Evolutionary conservation across 2,113 vertebrate species (phyloP).

Genomic region (Oncorhynchus masou): DNA sequence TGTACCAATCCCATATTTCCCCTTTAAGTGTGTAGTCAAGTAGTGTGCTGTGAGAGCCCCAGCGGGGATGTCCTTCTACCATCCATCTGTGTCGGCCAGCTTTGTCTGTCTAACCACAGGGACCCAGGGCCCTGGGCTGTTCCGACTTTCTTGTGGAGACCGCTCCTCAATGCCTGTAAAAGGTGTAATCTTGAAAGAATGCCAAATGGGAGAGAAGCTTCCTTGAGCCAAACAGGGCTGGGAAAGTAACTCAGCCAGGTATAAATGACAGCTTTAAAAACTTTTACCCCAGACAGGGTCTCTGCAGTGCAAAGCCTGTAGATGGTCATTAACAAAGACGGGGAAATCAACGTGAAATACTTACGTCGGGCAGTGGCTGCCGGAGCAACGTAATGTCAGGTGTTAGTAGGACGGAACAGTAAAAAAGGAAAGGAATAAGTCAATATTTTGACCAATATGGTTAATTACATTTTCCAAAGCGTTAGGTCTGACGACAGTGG

Average conservation of each 20-base stretch:
- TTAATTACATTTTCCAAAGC: conserved; percentile 4
- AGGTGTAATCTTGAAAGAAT: neutral
- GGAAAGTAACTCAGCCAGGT: neutral
- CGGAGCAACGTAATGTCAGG: conserved; percentile 4
- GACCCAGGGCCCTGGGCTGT: neutral
- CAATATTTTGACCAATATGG: neutral
- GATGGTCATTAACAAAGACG: conserved; percentile 2
- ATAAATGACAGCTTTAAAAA: neutral
- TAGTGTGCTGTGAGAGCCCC: neutral
- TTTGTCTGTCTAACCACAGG: conserved; percentile 5
- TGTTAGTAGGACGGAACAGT: neutral
- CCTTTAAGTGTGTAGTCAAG: neutral
- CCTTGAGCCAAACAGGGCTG: neutral
- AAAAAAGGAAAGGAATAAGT: neutral
- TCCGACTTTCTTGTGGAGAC: neutral
- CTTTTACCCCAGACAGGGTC: neutral
- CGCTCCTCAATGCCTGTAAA: neutral
- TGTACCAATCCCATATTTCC: no score
- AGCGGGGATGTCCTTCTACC: neutral
- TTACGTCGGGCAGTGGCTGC: neutral
- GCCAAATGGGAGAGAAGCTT: neutral
- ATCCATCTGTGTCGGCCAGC: neutral
- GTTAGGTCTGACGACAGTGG: conserved; percentile 17
- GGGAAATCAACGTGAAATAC: conserved; percentile 1
- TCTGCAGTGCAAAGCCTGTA: neutral